Conservation (phyloP, 2,113 vertebrate species). For the Chloebia gouldiae region DNA sequence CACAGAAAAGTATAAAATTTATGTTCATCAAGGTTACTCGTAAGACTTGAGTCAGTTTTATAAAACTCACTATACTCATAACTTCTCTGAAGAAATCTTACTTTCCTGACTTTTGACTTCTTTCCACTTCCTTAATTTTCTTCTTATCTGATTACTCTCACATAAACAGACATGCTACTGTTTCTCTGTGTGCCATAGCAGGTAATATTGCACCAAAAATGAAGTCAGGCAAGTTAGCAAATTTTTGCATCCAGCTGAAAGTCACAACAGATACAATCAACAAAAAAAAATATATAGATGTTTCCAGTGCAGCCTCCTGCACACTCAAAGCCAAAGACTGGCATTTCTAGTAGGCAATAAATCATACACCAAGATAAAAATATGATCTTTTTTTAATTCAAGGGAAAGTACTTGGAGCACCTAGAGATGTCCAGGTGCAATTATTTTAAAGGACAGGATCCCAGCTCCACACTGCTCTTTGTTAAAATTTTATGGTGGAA, state of each 20-base stretch:
- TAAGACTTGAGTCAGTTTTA: not conserved
- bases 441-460: not conserved
- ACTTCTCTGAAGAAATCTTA: not conserved
- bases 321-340: not conserved
- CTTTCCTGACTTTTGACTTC: not conserved
- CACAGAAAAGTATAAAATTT: not conserved
- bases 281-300: not conserved
- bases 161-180: not conserved
- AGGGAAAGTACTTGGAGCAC: not conserved
- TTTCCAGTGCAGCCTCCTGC: not conserved
- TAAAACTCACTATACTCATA: not conserved
- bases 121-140: not conserved
- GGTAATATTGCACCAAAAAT: not conserved
- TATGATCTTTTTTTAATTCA: not conserved
- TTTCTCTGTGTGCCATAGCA: not conserved
- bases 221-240: not conserved
- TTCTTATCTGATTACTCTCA: not conserved
- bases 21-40: not conserved
- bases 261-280: not conserved
- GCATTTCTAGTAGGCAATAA: not conserved
- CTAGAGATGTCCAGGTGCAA: not conserved
- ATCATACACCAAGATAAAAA: not conserved
- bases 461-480: not conserved
- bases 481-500: slow-evolving; percentile 29
- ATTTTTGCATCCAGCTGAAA: not conserved